Evolutionary conservation across 2,797 vertebrate species (phyloP), one percentile per base, ranked within the genome.

Genomic region (Labeo calbasu): DNA sequence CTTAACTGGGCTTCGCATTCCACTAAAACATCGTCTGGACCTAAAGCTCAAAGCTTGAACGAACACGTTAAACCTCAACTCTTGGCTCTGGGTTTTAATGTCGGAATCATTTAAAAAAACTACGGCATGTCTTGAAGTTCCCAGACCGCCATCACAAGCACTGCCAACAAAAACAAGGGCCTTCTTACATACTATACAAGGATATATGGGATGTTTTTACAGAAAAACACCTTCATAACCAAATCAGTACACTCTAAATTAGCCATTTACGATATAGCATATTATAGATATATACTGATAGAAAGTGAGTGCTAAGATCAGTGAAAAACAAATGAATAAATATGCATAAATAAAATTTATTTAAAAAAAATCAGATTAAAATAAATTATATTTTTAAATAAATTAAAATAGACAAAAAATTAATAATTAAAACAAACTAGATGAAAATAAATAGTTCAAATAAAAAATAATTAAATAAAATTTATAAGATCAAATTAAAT

Each of bases 31-130:
- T 15, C 0, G 23, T 55, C 40, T 17, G 28, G 53, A 79, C 43
- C 2, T 43, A 78, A 23, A 77, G 19, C 23, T 76, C 40, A 69
- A 77, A 70, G 40, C 40, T 40, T 23, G 84, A 69, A 48, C 1
- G 25, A 51, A 81, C 77, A 69, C 5, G 70, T 76, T 76, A 57
- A 43, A 76, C 36, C 50, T 25, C 40, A 69, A 63, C 21, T n/a
- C 63, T n/a, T 9, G 2, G 21, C 21, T 70, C 50, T 23, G 46
- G 4, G 5, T 55, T 6, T 50, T 3, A 23, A 43, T 25, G 19
- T 9, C 13, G 0, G 12, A 4, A 0, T 25, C 5, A 32, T 65
- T 50, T 21, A 1, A 46, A 36, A n/a, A 9, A 79, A 78, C 57
- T 21, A 63, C 1, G 1, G 55, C 21, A 25, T 23, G 7, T n/a